These are phyloP conservation scores for Myrmecophaga tridactyla DNA, from an alignment of 2,113 vertebrate species.

Conservation along the genomic window DNA sequence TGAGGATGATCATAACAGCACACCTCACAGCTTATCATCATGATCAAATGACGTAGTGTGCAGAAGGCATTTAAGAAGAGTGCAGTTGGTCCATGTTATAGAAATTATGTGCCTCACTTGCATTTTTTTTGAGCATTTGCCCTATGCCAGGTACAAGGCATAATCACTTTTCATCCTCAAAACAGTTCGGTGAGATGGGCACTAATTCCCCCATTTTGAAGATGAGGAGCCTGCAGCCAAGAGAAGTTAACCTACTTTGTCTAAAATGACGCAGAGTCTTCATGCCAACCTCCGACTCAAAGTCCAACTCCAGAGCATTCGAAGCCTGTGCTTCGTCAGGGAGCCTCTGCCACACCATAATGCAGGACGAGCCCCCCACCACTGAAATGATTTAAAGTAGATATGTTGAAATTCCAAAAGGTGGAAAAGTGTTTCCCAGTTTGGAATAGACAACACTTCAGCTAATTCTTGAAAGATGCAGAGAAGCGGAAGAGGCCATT, in stretches of 20 bases:
- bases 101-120: background rate
- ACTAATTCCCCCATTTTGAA: background rate
- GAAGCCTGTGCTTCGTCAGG: background rate
- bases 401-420: background rate
- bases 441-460: too few relatives aligned
- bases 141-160: background rate
- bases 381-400: too few relatives aligned
- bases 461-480: too few relatives aligned
- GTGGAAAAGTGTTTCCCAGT: background rate
- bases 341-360: accelerated
- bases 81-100: accelerated
- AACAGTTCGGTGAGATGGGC: background rate
- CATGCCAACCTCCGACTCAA: background rate
- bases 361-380: accelerated
- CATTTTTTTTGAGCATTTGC: background rate
- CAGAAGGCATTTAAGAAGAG: background rate
- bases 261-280: background rate
- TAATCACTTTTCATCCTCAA: background rate
- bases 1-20: accelerated
- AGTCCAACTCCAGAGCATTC: too few relatives aligned
- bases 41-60: accelerated
- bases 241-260: background rate
- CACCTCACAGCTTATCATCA: accelerated
- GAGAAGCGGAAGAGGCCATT: accelerated
- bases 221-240: background rate